These are phyloP conservation scores for Formica selysi DNA, from an alignment of 1,140 invertebrate species.

Conservation along the genomic window DNA sequence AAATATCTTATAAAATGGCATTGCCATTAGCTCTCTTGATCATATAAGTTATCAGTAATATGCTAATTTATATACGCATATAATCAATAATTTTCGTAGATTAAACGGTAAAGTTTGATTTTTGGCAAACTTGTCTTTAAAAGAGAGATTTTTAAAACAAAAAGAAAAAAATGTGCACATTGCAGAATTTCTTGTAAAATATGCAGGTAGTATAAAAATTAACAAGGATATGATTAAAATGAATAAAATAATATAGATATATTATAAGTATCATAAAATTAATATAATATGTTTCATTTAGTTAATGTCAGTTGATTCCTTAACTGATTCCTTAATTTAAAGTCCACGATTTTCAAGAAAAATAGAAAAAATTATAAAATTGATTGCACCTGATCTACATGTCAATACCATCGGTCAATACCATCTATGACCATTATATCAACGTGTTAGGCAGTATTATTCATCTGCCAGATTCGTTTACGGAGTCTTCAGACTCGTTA, in stretches of 20 bases:
- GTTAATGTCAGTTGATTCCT: neutral
- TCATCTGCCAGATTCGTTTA: slow-evolving; percentile 3
- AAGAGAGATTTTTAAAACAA: neutral
- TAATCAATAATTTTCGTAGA: neutral
- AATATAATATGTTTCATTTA: neutral
- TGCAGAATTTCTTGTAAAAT: neutral
- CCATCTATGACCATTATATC: slow-evolving; percentile 28
- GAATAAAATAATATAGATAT: too few species aligned
- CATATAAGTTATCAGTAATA: neutral
- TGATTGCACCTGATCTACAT: neutral
- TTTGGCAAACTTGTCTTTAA: neutral
- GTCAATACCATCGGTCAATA: slow-evolving; percentile 6
- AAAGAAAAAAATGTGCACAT: neutral
- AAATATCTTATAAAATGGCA: too few species aligned
- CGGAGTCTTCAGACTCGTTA: slow-evolving; percentile 39
- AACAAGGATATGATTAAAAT: neutral
- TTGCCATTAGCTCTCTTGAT: neutral
- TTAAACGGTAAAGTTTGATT: neutral
- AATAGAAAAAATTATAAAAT: neutral
- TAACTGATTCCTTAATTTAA: neutral
- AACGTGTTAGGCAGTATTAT: slow-evolving; percentile 15
- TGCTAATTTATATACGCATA: neutral
- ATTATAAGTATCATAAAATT: neutral
- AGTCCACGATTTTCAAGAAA: neutral
- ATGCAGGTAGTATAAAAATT: neutral